Conservation (phyloP, 2,797 vertebrate genomes). For the Argentina silus region DNA sequence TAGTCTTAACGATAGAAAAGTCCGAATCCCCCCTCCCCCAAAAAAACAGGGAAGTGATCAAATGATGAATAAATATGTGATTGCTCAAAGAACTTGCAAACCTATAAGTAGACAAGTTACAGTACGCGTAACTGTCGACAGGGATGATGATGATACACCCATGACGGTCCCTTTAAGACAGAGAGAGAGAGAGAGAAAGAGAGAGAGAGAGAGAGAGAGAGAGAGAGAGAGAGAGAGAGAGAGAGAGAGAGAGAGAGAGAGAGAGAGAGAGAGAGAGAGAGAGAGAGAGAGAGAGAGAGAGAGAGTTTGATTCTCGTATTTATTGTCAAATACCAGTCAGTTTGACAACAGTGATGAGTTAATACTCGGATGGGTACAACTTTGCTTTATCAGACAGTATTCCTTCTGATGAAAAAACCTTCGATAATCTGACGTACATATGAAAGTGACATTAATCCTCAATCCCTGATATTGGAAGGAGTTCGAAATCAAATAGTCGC, state of each 20-base stretch:
- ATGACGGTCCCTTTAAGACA: constrained; percentile 17
- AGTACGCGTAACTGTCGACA: too few relatives aligned
- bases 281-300: not conserved
- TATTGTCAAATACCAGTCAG: constrained; percentile 18
- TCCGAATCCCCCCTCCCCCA: too few relatives aligned
- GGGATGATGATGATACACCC: too few relatives aligned
- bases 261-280: not conserved
- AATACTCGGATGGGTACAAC: constrained; percentile 22
- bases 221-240: not conserved
- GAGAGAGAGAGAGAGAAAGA: not conserved
- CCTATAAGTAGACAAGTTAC: not conserved
- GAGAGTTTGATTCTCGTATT: constrained; percentile 31
- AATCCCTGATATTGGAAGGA: constrained; percentile 12
- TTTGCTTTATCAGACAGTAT: not conserved
- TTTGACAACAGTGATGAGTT: constrained; percentile 44
- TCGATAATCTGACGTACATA: constrained; percentile 11
- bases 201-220: constrained; percentile 7
- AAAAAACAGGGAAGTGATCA: too few relatives aligned
- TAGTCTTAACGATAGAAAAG: too few relatives aligned
- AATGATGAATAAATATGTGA: too few relatives aligned
- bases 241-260: not conserved
- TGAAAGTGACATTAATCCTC: not conserved
- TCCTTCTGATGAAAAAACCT: constrained; percentile 11
- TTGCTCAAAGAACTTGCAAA: too few relatives aligned
- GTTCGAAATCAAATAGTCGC: not conserved